phyloP scores from a whole-genome alignment of 2,113 vertebrate genomes.

The Petaurus breviceps region DNA sequence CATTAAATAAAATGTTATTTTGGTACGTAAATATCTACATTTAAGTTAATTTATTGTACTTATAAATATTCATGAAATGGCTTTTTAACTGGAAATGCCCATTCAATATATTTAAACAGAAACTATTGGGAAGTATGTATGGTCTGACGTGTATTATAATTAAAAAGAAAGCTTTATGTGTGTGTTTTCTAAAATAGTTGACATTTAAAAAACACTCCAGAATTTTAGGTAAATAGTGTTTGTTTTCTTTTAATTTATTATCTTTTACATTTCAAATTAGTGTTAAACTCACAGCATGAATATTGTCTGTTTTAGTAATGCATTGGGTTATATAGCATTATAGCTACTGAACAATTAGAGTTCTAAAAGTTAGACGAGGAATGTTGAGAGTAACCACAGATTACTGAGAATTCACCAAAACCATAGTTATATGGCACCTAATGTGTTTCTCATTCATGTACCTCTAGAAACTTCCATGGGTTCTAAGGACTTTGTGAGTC shows the following conservation, averaged over 20 bases:
- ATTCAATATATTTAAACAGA: constrained; percentile 58
- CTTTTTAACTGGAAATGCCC: constrained; percentile 71
- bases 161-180: constrained; percentile 19
- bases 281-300: neutral
- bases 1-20: constrained; percentile 74
- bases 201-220: neutral
- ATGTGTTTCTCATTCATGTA: neutral
- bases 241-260: constrained; percentile 13
- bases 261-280: constrained; percentile 5
- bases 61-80: constrained; percentile 77
- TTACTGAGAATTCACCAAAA: neutral
- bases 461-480: neutral
- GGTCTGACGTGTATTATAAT: constrained; percentile 38
- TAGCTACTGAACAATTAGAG: neutral
- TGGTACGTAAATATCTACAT: constrained; percentile 78
- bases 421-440: neutral
- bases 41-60: constrained; percentile 75
- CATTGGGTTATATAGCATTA: neutral
- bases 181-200: constrained; percentile 27
- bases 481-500: neutral
- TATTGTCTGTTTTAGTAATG: neutral
- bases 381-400: neutral
- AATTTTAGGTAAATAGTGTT: neutral
- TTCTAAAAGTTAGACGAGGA: neutral
- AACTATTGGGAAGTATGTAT: constrained; percentile 58